Conservation (phyloP, 2,797 vertebrate species). For the Bovichtus diacanthus region DNA sequence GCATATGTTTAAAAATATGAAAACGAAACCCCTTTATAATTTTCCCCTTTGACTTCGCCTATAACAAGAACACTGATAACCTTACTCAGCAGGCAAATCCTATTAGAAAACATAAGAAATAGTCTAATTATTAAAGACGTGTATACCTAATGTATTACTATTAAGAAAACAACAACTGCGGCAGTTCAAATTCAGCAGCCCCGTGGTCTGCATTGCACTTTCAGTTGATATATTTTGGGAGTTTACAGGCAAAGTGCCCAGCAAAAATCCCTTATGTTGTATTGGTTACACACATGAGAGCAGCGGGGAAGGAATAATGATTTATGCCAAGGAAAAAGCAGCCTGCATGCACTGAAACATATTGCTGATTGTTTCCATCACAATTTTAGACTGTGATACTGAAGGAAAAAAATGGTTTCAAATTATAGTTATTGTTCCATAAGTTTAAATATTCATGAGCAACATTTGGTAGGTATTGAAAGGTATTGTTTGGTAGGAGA, state of each 20-base stretch:
- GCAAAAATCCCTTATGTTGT: slow-evolving; percentile 43
- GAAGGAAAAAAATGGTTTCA: slow-evolving; percentile 1
- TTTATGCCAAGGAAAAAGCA: slow-evolving; percentile 42
- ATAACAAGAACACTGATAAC: neutral
- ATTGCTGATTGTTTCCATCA: slow-evolving; percentile 10
- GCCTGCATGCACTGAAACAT: slow-evolving; percentile 21
- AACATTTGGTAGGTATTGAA: neutral
- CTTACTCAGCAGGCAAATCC: neutral
- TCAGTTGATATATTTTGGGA: slow-evolving; percentile 49
- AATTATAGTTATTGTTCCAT: neutral
- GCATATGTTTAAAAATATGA: neutral
- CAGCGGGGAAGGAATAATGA: slow-evolving; percentile 31
- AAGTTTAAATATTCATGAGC: neutral
- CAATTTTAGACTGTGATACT: slow-evolving; percentile 1
- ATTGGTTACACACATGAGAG: slow-evolving; percentile 55
- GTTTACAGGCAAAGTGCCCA: slow-evolving; percentile 49
- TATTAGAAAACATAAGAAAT: neutral
- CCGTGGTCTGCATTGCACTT: slow-evolving; percentile 7
- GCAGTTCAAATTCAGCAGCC: slow-evolving; percentile 33
- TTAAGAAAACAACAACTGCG: slow-evolving; percentile 17
- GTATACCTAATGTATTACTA: neutral
- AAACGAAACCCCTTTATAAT: neutral
- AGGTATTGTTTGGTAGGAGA: neutral
- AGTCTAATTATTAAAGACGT: neutral
- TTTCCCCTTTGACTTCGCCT: neutral